Conservation (phyloP, 2,113 vertebrate genomes). For the Tichodroma muraria region DNA sequence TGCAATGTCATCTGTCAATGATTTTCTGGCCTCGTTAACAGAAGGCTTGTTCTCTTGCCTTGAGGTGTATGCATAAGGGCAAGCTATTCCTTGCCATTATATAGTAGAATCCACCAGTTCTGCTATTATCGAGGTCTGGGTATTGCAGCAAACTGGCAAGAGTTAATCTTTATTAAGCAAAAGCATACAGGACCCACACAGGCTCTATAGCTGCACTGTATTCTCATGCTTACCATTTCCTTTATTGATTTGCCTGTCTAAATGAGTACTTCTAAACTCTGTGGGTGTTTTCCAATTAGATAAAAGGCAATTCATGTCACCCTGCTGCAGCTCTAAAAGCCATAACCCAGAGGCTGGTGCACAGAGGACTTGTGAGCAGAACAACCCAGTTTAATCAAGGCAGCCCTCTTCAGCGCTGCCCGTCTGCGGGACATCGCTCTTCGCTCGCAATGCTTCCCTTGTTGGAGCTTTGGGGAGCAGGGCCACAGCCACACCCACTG, state of each 20-base stretch:
- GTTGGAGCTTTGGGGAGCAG: neutral
- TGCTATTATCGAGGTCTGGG: neutral
- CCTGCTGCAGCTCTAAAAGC: constrained; percentile 59
- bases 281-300: constrained; percentile 79
- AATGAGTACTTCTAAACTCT: constrained; percentile 68
- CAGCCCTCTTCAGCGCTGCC: constrained; percentile 2
- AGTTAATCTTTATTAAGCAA: constrained; percentile 69
- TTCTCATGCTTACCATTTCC: constrained; percentile 59
- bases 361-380: constrained; percentile 60
- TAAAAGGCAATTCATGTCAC: constrained; percentile 74
- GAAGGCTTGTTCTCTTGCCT: neutral
- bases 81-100: neutral
- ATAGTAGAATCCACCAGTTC: neutral
- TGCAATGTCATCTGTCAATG: neutral
- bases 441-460: neutral
- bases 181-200: neutral
- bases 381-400: constrained; percentile 67
- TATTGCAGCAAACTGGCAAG: neutral
- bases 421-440: constrained; percentile 44
- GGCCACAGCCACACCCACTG: neutral
- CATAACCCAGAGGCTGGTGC: constrained; percentile 41
- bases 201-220: neutral
- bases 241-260: constrained; percentile 75
- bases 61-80: neutral
- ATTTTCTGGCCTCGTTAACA: neutral